Conservation (phyloP, 2,113 vertebrate species). For the Psilopogon haemacephalus region DNA sequence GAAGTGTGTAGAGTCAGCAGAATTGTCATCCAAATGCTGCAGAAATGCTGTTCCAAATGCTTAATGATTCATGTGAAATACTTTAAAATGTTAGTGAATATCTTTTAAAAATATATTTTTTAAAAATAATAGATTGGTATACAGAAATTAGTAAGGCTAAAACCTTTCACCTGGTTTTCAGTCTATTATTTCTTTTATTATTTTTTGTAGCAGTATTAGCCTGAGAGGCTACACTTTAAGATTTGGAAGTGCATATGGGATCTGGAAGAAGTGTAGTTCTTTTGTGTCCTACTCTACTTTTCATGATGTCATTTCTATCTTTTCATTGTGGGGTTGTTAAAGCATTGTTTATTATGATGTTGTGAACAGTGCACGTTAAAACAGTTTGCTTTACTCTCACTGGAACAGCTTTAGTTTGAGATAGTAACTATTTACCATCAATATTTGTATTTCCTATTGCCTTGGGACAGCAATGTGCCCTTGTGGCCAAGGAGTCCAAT, state of each 20-base stretch:
- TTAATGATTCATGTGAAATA: background rate
- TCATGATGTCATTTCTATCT: background rate
- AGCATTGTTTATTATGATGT: background rate
- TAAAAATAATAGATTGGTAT: background rate
- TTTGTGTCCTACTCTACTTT: background rate
- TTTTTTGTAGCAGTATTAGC: background rate
- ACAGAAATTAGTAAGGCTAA: background rate
- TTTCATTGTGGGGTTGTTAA: background rate
- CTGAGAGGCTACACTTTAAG: background rate
- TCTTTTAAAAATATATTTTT: background rate
- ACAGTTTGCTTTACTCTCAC: background rate
- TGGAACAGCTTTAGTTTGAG: background rate
- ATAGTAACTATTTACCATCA: background rate
- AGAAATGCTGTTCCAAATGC: background rate
- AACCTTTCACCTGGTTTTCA: background rate
- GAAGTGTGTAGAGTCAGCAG: background rate
- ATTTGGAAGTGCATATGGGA: background rate
- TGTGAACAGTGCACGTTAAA: background rate
- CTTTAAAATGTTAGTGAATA: background rate
- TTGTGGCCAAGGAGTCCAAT: no score
- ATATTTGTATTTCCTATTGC: background rate
- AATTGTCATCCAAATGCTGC: background rate
- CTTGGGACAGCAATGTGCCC: no score
- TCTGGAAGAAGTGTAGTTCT: background rate
- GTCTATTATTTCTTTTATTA: background rate